These are phyloP conservation scores for Tachysurus vachellii DNA, from an alignment of 2,113 vertebrate species.

Conservation along the genomic window DNA sequence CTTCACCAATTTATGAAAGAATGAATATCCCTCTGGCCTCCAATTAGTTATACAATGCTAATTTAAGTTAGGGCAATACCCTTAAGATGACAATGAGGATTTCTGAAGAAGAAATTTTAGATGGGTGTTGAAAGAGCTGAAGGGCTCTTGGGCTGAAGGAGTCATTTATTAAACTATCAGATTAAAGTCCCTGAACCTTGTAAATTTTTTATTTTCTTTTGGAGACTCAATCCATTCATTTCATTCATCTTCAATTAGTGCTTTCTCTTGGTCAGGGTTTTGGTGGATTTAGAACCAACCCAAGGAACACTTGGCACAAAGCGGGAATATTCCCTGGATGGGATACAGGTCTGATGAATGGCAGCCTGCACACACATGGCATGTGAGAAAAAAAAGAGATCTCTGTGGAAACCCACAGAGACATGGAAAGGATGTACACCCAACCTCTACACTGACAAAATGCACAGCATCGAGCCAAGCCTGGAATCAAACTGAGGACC, in stretches of 20 bases:
- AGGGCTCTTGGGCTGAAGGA: background rate
- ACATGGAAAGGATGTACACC: background rate
- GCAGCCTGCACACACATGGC: background rate
- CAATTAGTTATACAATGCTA: background rate
- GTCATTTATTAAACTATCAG: background rate
- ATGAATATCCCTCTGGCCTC: background rate
- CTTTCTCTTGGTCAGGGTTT: background rate
- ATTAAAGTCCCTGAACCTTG: background rate
- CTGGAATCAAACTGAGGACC: background rate
- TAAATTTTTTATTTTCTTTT: background rate
- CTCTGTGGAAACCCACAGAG: background rate
- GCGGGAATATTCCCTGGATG: background rate
- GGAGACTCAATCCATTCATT: background rate
- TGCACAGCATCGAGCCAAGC: background rate
- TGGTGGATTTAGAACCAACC: background rate
- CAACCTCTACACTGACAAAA: background rate
- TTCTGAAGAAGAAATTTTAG: background rate
- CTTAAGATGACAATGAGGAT: background rate
- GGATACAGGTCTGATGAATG: background rate
- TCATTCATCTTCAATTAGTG: background rate
- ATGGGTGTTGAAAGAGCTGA: background rate
- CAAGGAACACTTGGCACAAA: background rate
- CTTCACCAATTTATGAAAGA: background rate
- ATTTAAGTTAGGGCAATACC: background rate
- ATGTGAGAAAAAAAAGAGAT: background rate